These are phyloP conservation scores for Eurytoma californica DNA, from an alignment of 2,888 invertebrate species.

Conservation along the genomic window DNA sequence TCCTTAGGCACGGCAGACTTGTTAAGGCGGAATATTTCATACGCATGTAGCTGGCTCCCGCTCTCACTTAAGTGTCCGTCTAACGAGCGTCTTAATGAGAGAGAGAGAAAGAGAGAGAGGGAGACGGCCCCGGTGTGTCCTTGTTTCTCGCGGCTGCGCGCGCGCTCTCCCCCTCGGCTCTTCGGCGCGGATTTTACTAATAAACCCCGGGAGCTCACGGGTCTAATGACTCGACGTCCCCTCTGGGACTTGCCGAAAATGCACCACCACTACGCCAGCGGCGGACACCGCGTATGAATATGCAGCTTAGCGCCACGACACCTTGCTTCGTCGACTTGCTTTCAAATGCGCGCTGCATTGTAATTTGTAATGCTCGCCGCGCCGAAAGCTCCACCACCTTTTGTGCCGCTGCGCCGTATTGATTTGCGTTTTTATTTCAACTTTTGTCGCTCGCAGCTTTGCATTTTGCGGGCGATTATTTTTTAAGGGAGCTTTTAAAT, in stretches of 20 bases:
- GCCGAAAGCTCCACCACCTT: too few relatives aligned
- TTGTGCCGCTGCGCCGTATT: too few relatives aligned
- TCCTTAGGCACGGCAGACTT: slow-evolving; percentile 12
- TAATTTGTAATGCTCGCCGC: too few relatives aligned
- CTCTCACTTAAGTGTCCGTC: slow-evolving; percentile 51
- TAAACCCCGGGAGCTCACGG: slow-evolving; percentile 23
- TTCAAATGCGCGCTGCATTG: too few relatives aligned
- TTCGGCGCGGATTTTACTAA: slow-evolving; percentile 48
- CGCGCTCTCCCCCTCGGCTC: slow-evolving; percentile 6
- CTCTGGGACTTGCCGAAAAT: not conserved
- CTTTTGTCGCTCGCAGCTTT: too few relatives aligned
- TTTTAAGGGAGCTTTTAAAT: too few relatives aligned
- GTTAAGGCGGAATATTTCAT: slow-evolving; percentile 46
- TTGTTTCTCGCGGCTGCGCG: slow-evolving; percentile 37
- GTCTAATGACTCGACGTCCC: slow-evolving; percentile 44
- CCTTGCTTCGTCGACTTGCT: too few relatives aligned
- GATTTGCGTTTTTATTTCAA: too few relatives aligned
- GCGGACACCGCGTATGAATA: slow-evolving; percentile 9
- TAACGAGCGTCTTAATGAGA: slow-evolving; percentile 58
- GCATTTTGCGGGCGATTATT: too few relatives aligned
- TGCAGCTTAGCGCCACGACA: not conserved
- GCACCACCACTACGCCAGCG: too few relatives aligned
- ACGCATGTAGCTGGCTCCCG: slow-evolving; percentile 16
- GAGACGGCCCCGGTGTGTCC: slow-evolving; percentile 29
- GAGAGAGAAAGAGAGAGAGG: slow-evolving; percentile 33